Evolutionary conservation across 2,888 invertebrate genomes (phyloP).

Genomic region (Pristionchus entomophagus): DNA sequence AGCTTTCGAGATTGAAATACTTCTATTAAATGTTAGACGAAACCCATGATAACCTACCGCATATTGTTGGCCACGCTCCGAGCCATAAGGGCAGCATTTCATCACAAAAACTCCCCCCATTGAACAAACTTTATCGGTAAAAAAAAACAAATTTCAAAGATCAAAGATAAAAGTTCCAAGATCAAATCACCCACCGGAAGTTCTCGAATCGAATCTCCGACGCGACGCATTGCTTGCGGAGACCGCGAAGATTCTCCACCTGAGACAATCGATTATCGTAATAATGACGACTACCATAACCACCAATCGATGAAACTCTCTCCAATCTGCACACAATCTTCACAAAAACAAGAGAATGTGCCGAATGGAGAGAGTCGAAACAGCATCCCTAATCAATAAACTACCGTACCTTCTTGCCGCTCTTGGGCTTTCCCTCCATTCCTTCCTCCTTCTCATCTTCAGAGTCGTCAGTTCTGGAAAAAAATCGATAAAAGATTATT

Average conservation of each 20-base stretch:
- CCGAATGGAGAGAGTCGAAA: background rate
- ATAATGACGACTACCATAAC: background rate
- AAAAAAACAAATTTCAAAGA: too few species aligned
- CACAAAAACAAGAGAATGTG: background rate
- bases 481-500: background rate
- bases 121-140: too few species aligned
- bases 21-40: too few species aligned
- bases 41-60: too few species aligned
- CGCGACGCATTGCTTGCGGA: slow-evolving; percentile 33
- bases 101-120: too few species aligned
- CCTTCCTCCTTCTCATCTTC: slow-evolving; percentile 49
- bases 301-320: background rate
- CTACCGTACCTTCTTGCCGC: slow-evolving; percentile 33
- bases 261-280: background rate
- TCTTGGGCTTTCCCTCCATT: slow-evolving; percentile 38
- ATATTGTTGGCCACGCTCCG: too few species aligned
- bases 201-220: slow-evolving; percentile 51
- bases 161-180: too few species aligned
- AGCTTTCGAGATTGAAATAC: too few species aligned
- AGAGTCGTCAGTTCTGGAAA: slow-evolving; percentile 16
- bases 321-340: too few species aligned
- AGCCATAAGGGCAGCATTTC: too few species aligned
- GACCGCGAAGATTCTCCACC: slow-evolving; percentile 5
- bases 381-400: background rate
- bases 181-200: slow-evolving; percentile 55